Conservation (phyloP, 2,113 vertebrate genomes). For the Gadus chalcogrammus region DNA sequence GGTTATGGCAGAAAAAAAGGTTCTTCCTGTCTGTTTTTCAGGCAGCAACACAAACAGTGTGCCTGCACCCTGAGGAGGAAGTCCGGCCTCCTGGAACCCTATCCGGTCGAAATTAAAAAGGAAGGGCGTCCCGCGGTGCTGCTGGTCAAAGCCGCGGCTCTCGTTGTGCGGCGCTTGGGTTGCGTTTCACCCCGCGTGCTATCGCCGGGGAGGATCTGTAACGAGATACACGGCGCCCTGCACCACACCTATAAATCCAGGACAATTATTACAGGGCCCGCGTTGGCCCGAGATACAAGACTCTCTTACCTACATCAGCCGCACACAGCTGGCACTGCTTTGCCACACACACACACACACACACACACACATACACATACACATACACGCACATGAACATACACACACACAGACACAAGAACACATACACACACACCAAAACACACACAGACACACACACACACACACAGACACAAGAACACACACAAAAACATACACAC, state of each 20-base stretch:
- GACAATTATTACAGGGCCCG: constrained; percentile 53
- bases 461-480: too few species aligned
- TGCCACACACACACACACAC: too few species aligned
- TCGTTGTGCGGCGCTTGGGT: constrained; percentile 35
- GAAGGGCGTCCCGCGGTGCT: constrained; percentile 29
- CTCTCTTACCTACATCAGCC: constrained; percentile 15
- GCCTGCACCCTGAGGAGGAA: constrained; percentile 27
- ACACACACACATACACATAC: too few species aligned
- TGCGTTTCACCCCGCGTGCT: constrained; percentile 54
- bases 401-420: too few species aligned
- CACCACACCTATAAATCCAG: constrained; percentile 67
- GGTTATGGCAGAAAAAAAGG: background rate
- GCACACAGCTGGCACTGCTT: constrained; percentile 47
- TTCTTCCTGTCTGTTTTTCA: constrained; percentile 26
- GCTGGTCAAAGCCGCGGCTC: constrained; percentile 37
- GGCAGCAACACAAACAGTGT: constrained; percentile 23
- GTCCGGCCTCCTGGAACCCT: constrained; percentile 38
- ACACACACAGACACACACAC: too few species aligned
- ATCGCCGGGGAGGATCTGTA: constrained; percentile 59
- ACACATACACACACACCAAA: too few species aligned
- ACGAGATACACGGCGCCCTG: constrained; percentile 56
- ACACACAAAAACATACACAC: too few species aligned
- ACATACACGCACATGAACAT: too few species aligned
- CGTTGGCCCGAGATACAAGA: constrained; percentile 51
- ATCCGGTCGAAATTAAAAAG: constrained; percentile 44